phyloP scores from a whole-genome alignment of 2,888 invertebrate species.

The Xestia ashworthii region DNA sequence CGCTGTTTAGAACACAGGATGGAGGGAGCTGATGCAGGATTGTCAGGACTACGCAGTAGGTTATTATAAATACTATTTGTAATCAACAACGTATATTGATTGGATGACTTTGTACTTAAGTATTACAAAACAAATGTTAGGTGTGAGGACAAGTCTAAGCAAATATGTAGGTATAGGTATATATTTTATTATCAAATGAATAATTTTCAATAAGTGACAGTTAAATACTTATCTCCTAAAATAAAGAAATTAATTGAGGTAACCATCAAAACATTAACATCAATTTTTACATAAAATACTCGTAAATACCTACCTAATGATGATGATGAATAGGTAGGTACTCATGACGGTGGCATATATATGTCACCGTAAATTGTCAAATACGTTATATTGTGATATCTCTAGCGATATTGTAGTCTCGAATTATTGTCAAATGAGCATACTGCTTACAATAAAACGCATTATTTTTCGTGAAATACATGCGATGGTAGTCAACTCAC shows the following conservation, averaged over 20 bases:
- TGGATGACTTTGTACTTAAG: neutral
- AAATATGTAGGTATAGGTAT: neutral
- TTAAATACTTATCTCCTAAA: neutral
- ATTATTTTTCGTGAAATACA: too few relatives aligned
- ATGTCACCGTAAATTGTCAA: too few relatives aligned
- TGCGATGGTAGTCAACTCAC: too few relatives aligned
- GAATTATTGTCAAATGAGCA: too few relatives aligned
- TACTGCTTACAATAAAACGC: too few relatives aligned
- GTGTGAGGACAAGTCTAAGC: neutral
- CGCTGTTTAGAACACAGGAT: neutral
- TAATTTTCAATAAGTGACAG: neutral
- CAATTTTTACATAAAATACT: neutral
- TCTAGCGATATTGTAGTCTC: too few relatives aligned
- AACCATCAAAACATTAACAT: neutral
- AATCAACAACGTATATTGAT: neutral
- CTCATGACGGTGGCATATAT: too few relatives aligned
- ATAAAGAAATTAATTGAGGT: neutral
- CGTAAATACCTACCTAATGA: too few relatives aligned
- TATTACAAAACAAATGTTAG: neutral
- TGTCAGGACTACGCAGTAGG: neutral
- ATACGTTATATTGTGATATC: too few relatives aligned
- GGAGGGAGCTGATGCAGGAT: neutral
- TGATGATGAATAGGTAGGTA: too few relatives aligned
- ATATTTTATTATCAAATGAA: neutral
- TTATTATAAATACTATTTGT: neutral